Percentiles rank a stretch among this genome's conserved stretches.
Evolutionary conservation across 2,113 vertebrate species (phyloP).

Genomic region (Ginglymostoma cirratum): DNA sequence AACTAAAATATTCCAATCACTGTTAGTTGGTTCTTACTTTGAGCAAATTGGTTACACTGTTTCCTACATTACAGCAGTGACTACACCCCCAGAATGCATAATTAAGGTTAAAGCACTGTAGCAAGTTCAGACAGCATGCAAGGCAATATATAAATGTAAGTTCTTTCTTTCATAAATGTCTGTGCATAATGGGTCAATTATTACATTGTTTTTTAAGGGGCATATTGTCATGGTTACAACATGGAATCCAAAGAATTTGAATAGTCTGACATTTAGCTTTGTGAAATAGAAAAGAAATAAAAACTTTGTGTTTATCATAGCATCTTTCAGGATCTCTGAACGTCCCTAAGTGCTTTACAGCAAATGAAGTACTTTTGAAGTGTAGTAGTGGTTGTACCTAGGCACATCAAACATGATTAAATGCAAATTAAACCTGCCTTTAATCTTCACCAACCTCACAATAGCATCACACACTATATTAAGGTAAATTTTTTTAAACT

Average conservation of each 20-base stretch:
- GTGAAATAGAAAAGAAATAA: background rate
- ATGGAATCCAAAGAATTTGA: background rate
- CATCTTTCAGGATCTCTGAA: background rate
- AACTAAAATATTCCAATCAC: background rate
- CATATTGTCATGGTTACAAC: background rate
- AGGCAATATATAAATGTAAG: background rate
- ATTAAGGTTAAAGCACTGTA: background rate
- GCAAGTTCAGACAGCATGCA: background rate
- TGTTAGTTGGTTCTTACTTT: background rate
- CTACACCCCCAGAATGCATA: background rate
- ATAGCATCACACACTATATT: background rate
- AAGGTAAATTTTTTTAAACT: background rate
- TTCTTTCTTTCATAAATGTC: background rate
- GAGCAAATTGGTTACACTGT: background rate
- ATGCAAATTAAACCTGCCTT: background rate
- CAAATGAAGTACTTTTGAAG: constrained; percentile 6
- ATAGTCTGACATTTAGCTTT: background rate
- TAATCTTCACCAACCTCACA: background rate
- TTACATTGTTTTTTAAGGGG: background rate
- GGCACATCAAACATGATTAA: background rate
- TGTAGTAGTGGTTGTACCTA: background rate
- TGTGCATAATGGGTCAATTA: background rate
- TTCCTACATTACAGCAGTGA: background rate
- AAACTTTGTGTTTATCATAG: background rate
- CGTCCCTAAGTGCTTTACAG: background rate